Base-by-base conservation (phyloP, 2,797 vertebrate genomes). In the Merluccius polli region DNA sequence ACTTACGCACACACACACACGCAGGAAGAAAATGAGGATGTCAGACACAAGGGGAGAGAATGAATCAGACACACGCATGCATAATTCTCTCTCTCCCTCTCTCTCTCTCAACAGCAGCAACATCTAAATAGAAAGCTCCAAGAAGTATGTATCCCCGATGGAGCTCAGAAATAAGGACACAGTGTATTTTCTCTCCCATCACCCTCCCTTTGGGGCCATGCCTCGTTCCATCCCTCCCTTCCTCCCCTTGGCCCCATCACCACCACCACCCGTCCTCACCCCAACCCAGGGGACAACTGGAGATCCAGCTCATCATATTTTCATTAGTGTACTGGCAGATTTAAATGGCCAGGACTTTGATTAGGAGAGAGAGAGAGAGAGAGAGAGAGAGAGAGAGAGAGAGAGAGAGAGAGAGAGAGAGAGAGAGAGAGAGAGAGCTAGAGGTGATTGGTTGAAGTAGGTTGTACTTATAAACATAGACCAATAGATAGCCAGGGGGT, bases 101-200 rank as follows among this genome's bases (percentile, higher is more conserved):
- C 69, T 33, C 70, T 38, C 70, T 71, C 72, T 72, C 75, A 38
- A 84, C 82, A 84, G 83, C 81, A 88, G 87, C 89, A 95, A 95
- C 95, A 96, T 93, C 91, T 91, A 92, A 95, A 95, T 93, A 95
- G 94, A 94, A 95, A 90, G 94, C 90, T 91, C 90, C 90, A 91
- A 95, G 95, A 96, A 96, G 96, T 94, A 88, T 82, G 94, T 92
- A 95, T 95, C 95, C 96, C 95, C 95, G 87, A 84, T 89, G 93
- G 95, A 94, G 92, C 94, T 86, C 91, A 90, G 94, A 95, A 96
- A 96, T 95, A 97, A 96, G 96, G 96, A 95, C 95, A 95, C 94
- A 95, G 94, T 94, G 84, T 91, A 91, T 92, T 92, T 94, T 93
- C 91, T 91, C 91, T 93, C 89, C 88, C 88, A 90, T 89, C 85